Evolutionary conservation across 92 coral and sea anemone genomes (phyloP).

Genomic region (Virgularia gustaviana): DNA sequence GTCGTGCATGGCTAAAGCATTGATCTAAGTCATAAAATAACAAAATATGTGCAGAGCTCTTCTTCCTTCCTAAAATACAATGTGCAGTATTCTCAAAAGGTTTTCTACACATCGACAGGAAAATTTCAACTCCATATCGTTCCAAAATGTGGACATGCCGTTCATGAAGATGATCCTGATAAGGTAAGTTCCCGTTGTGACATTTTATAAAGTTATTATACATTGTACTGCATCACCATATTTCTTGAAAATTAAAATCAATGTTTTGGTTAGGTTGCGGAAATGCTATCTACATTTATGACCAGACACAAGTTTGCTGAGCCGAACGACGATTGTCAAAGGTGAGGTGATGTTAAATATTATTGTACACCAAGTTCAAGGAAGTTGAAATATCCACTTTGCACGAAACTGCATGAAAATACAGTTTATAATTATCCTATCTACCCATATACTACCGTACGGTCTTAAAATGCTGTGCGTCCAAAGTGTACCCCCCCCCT

Average conservation of each 20-base stretch:
- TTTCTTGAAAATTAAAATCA: not conserved
- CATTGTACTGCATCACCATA: not conserved
- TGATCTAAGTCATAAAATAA: no score
- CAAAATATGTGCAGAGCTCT: no score
- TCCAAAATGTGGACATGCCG: constrained; percentile 89
- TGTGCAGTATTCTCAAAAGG: not conserved
- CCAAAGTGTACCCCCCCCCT: not conserved
- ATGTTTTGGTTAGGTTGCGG: constrained; percentile 71
- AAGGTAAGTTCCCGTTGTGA: constrained; percentile 51
- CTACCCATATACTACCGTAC: not conserved
- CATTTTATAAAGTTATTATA: not conserved
- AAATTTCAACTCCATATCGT: constrained; percentile 86
- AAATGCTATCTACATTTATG: constrained; percentile 66
- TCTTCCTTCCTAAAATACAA: no score
- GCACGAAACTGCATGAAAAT: no score
- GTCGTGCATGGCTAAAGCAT: no score
- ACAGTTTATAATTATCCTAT: no score
- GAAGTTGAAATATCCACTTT: no score
- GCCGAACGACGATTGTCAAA: constrained; percentile 54
- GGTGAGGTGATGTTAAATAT: constrained; percentile 44
- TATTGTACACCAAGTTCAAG: not conserved
- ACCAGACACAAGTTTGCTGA: constrained; percentile 70
- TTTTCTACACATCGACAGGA: constrained; percentile 42
- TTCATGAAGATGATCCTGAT: constrained; percentile 96
- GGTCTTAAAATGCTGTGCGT: not conserved